phyloP scores from a whole-genome alignment of 2,113 vertebrate genomes.

The Albula goreensis region DNA sequence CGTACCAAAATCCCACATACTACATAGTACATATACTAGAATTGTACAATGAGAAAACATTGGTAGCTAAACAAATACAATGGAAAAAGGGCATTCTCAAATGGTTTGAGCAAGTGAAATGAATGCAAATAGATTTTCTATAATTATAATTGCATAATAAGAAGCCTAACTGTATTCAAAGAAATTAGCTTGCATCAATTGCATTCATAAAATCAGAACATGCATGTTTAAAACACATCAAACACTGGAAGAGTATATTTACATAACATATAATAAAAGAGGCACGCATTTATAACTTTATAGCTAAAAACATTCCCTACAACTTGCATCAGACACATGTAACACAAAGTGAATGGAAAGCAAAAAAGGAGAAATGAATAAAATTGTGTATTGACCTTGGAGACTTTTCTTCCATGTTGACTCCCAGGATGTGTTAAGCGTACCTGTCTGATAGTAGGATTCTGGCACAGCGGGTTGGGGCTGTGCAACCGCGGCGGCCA shows the following conservation, averaged over 20 bases:
- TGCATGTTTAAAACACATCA: not conserved
- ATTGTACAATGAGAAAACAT: too few relatives aligned
- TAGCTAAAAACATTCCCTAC: not conserved
- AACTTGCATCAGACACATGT: not conserved
- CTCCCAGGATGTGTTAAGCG: slow-evolving; percentile 14
- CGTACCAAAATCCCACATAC: too few relatives aligned
- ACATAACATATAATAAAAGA: not conserved
- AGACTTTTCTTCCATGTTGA: slow-evolving; percentile 18
- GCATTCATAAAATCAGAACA: not conserved
- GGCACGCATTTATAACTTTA: not conserved
- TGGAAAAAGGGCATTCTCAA: not conserved
- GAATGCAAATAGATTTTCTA: too few relatives aligned
- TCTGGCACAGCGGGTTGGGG: slow-evolving; percentile 92
- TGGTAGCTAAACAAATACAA: too few relatives aligned
- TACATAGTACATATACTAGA: too few relatives aligned
- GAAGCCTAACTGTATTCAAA: not conserved
- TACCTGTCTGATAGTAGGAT: slow-evolving; percentile 96
- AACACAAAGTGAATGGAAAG: not conserved
- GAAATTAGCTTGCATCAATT: not conserved
- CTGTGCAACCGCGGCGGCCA: slow-evolving; percentile 82
- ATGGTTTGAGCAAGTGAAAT: too few relatives aligned
- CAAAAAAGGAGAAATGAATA: not conserved
- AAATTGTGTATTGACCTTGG: slow-evolving; percentile 5
- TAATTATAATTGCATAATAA: not conserved
- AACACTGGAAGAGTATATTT: not conserved